Conservation (phyloP, 2,113 vertebrate species). For the Carassius carassius region DNA sequence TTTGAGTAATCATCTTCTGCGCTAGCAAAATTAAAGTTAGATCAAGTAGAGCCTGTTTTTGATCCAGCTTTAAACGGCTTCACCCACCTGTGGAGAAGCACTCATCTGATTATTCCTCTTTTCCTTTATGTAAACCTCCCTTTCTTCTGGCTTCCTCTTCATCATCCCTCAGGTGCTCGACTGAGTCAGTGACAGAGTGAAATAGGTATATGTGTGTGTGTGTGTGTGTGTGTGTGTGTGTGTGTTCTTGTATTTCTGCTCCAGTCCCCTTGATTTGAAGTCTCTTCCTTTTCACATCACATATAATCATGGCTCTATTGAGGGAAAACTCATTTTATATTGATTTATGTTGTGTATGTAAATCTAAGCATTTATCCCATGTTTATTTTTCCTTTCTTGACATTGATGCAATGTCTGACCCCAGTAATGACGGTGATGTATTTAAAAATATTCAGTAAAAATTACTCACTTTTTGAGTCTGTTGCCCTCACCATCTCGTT, state of each 20-base stretch:
- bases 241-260: conserved; percentile 1
- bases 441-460: background rate
- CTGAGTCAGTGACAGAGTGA: conserved; percentile 1
- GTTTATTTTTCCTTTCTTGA: background rate
- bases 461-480: conserved; percentile 1
- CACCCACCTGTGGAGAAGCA: background rate
- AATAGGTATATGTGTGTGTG: background rate
- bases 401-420: background rate
- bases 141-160: conserved; percentile 10
- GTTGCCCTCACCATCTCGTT: background rate
- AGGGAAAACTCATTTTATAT: conserved; percentile 5
- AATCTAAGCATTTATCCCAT: background rate
- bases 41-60: conserved; percentile 41
- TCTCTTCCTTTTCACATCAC: background rate
- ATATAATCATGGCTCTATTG: conserved; percentile 10
- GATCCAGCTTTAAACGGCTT: conserved; percentile 43
- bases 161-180: conserved; percentile 36
- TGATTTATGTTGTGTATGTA: conserved; percentile 13
- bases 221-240: background rate
- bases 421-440: conserved; percentile 8
- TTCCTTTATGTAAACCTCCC: conserved; percentile 32
- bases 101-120: conserved; percentile 18
- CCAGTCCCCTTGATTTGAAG: background rate
- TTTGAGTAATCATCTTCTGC: conserved; percentile 4
- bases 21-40: conserved; percentile 31